Base-by-base conservation (phyloP, 2,888 invertebrate genomes). In the Ligdia adustata region DNA sequence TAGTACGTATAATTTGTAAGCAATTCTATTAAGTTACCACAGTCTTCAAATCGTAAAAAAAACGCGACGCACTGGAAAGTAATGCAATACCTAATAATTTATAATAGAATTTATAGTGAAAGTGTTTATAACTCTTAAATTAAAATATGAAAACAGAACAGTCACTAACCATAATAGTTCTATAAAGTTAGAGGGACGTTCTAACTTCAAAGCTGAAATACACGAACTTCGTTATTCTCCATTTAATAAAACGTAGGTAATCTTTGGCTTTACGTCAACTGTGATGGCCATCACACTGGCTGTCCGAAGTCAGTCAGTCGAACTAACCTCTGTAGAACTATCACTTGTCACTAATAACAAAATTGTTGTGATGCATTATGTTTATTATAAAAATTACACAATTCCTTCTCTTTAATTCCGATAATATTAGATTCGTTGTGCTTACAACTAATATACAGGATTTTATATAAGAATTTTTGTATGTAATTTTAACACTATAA, bases 1-100 rank as follows among this genome's bases (percentile, higher is more conserved):
- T 11, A 29, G 28, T 52, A 51, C 44, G 41, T 43, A 49, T 43
- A 22, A 18, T 40, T 40, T 22, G 12, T 38, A 26, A 33, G 27
- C 38, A 39, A 29, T 35, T 15, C 16, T 14, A 9, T 24, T 16
- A 43, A 35, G 27, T 40, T 45, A 41, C 38, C 22, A 27, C 39
- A 37, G 37, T 39, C 39, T 52, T 40, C 22, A 34, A 32, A 35
- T n/a, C 1, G 4, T 22, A n/a, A n/a, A 22, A n/a, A n/a, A n/a
- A 24, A 28, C 24, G n/a, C 24, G 14, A 34, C 9, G 9, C n/a
- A 16, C 16, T 27, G 37, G 11, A 34, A 15, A 26, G 11, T 32
- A 18, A 28, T 18, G 6, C 3, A 27, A 14, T 22, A 39, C n/a
- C 3, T 15, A 39, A 14, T 31, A 14, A 13, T 34, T 12, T 27